Base-by-base conservation (phyloP, 2,797 vertebrate species). In the Micropoecilia bifurca region DNA sequence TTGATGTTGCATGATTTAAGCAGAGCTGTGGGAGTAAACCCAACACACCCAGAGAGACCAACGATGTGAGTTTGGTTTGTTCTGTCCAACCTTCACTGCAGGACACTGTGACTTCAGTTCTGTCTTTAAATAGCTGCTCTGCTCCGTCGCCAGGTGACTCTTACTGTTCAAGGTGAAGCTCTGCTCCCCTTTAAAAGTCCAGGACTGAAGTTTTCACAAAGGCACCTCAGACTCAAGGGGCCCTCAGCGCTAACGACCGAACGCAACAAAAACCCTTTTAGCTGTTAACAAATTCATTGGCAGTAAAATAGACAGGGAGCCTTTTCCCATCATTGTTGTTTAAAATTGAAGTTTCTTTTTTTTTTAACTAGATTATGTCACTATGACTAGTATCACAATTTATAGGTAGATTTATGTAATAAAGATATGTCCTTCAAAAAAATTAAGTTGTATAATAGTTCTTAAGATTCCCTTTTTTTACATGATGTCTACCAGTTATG, bases 81-180 rank as follows among this genome's bases (percentile, higher is more conserved):
- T 80, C 66, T 48, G 71, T 88, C 82, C 75, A 81, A 90, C 89
- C 89, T 90, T 91, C 86, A 88, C 72, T 84, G 78, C 73, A 82
- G 86, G 84, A 90, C 86, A 53, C 43, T 13, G 82, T 81, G 89
- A 91, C 90, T 91, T 85, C 55, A 76, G 43, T 74, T 85, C 76
- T 68, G 50, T 88, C 89, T 91, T 90, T 89, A 92, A 91, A 91
- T 91, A 93, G 91, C 84, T 76, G 74, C 75, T 77, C 55, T 48
- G 71, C 88, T 90, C 90, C 88, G 77, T 83, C 75, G 83, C 85
- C 85, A 90, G 85, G 75, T 80, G 90, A 91, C 90, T 88, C 80
- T 77, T 69, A 39, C 82, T 73, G 79, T 57, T 89, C 88, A 85
- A 91, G 90, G 90, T 90, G 87, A 90, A 84, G 81, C 75, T 73